Percentiles rank a stretch among this genome's conserved stretches.
Conservation (phyloP, 2,113 vertebrate genomes). For the Perognathus longimembris region DNA sequence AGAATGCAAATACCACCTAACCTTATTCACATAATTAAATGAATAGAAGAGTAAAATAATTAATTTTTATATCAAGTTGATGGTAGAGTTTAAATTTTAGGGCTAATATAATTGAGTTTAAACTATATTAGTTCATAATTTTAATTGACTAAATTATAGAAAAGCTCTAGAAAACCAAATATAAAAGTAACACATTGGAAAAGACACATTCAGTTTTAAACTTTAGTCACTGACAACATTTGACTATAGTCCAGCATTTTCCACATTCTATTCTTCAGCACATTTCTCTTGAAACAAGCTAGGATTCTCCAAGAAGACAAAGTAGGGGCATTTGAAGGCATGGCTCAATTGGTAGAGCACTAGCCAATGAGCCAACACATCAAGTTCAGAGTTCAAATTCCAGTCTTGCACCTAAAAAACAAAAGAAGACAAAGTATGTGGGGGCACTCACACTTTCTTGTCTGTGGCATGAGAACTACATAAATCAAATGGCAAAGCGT, state of each 20-base stretch:
- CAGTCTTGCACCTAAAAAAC: too few species aligned
- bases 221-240: slow-evolving; percentile 37
- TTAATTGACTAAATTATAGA: slow-evolving; percentile 49
- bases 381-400: too few species aligned
- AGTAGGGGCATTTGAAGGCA: too few species aligned
- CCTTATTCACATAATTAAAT: slow-evolving; percentile 65
- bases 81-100: slow-evolving; percentile 42
- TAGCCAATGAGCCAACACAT: too few species aligned
- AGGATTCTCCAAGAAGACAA: background rate
- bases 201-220: slow-evolving; percentile 14
- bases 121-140: slow-evolving; percentile 52
- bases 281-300: slow-evolving; percentile 43
- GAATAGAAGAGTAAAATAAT: slow-evolving; percentile 66
- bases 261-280: background rate
- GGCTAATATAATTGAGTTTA: slow-evolving; percentile 49
- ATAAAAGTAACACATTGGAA: background rate
- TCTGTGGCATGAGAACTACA: background rate
- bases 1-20: background rate
- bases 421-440: background rate
- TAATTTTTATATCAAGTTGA: slow-evolving; percentile 40
- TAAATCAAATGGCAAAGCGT: background rate
- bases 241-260: background rate
- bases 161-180: slow-evolving; percentile 52
- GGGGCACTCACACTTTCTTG: background rate
- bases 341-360: too few species aligned